phyloP scores from a whole-genome alignment of 2,113 vertebrate species.

The Morone saxatilis region DNA sequence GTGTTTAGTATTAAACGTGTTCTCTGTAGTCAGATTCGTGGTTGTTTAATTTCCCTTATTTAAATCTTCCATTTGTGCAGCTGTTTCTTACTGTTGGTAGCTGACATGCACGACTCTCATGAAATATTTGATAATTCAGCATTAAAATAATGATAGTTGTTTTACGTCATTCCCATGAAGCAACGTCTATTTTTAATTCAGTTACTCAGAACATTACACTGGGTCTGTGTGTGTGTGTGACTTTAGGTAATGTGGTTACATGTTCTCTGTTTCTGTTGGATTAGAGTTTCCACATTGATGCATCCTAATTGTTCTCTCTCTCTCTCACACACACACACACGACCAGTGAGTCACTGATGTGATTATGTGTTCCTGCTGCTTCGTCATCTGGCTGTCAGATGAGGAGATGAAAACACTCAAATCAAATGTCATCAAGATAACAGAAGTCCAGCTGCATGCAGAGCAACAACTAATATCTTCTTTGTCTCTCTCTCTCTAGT shows the following conservation, averaged over 20 bases:
- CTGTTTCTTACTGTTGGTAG: neutral
- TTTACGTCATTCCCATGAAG: neutral
- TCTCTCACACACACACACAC: neutral
- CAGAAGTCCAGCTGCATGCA: neutral
- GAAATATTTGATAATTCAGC: neutral
- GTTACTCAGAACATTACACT: neutral
- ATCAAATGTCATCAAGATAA: conserved; percentile 15
- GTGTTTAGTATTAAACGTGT: too few relatives aligned
- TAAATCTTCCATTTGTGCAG: too few relatives aligned
- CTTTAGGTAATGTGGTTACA: neutral
- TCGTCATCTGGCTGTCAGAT: neutral
- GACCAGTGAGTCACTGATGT: conserved; percentile 27
- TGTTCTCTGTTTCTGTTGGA: conserved; percentile 17
- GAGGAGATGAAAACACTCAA: neutral
- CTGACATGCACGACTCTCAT: neutral
- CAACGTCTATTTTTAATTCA: conserved; percentile 7
- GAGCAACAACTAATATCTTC: neutral
- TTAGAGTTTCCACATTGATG: conserved; percentile 32
- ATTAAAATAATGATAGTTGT: neutral
- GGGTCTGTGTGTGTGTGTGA: conserved; percentile 31
- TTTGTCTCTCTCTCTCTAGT: conserved; percentile 44
- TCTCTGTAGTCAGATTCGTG: too few relatives aligned
- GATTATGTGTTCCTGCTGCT: conserved; percentile 8
- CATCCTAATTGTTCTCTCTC: conserved; percentile 2
- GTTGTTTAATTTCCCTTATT: neutral